These are phyloP conservation scores for Rattus norvegicus DNA, from an alignment of 2,113 vertebrate genomes.

Conservation along the genomic window DNA sequence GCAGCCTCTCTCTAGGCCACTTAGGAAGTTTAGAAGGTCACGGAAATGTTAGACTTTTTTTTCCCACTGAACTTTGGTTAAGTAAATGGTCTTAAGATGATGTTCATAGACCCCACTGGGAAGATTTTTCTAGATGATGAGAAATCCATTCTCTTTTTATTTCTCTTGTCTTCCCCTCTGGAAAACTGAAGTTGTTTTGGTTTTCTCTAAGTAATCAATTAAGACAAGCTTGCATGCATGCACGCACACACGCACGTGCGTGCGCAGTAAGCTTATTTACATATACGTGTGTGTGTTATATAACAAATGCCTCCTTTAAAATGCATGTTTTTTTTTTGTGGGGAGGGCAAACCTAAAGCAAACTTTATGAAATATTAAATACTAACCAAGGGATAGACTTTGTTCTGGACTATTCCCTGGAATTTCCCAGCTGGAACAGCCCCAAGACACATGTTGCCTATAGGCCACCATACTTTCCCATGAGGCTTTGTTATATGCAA, in stretches of 20 bases:
- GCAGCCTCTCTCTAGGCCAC: constrained; percentile 87
- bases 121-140: not conserved
- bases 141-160: constrained; percentile 36
- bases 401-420: not conserved
- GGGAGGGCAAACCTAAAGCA: not conserved
- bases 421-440: not conserved
- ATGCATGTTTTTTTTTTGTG: not conserved
- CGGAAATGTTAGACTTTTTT: constrained; percentile 83
- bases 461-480: not conserved
- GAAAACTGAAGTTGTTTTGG: not conserved
- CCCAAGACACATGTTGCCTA: not conserved
- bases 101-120: not conserved
- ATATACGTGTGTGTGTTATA: not conserved
- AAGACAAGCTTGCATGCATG: not conserved
- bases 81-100: constrained; percentile 66
- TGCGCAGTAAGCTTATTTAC: not conserved
- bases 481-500: not conserved
- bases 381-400: not conserved
- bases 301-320: not conserved
- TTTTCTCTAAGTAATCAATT: not conserved
- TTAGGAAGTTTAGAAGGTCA: constrained; percentile 90
- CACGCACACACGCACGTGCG: too few species aligned
- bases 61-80: constrained; percentile 71
- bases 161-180: constrained; percentile 43
- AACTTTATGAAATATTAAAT: not conserved